Conservation (phyloP, 2,797 vertebrate species). For the Anguilla anguilla region DNA sequence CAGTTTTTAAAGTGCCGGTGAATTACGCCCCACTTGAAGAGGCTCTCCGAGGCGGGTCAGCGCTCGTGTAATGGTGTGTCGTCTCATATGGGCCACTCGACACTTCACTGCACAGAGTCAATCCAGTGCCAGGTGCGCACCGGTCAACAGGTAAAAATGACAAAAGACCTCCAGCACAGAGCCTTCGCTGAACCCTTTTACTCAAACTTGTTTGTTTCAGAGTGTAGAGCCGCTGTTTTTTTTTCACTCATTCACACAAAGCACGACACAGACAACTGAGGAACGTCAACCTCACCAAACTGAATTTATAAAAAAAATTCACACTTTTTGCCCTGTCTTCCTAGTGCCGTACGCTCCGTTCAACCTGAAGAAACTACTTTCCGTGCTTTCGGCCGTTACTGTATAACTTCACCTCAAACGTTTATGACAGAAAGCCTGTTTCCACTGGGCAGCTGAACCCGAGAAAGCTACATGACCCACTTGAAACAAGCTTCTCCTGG, state of each 20-base stretch:
- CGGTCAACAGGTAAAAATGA: background rate
- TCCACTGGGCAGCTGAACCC: background rate
- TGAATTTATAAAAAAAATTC: background rate
- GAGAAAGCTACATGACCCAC: background rate
- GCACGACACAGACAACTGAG: background rate
- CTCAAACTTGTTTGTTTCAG: background rate
- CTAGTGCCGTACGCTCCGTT: background rate
- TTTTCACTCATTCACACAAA: background rate
- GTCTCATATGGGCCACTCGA: background rate
- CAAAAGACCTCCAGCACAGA: background rate
- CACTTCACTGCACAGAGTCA: background rate
- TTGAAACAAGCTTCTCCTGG: background rate
- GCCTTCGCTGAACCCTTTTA: background rate
- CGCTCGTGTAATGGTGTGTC: background rate
- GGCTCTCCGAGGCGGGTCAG: background rate
- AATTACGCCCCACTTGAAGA: background rate
- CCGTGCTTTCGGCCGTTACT: background rate
- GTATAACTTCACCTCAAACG: no score
- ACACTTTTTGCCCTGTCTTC: background rate
- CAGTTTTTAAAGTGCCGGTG: background rate
- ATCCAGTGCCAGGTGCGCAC: background rate
- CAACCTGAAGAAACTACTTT: background rate
- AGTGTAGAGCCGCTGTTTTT: background rate
- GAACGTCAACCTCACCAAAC: background rate
- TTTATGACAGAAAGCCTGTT: background rate